A percentile compares a stretch with the other conserved stretches of the same genome.
Conservation (phyloP, 2,113 vertebrate species). For the Malaclemys terrapin region DNA sequence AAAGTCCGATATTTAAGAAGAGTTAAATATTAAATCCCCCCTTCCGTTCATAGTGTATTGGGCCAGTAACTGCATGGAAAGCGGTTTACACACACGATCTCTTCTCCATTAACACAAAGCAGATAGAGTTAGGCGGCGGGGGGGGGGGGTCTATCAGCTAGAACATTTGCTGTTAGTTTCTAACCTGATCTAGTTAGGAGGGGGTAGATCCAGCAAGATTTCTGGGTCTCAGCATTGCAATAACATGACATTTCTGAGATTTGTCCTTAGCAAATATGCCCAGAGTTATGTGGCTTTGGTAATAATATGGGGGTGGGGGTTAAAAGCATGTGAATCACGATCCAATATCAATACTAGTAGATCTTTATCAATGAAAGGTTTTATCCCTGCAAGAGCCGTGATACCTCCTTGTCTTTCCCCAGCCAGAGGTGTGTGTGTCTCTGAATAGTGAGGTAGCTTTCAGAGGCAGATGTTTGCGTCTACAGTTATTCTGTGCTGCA, state of each 20-base stretch:
- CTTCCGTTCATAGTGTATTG: neutral
- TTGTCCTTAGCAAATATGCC: neutral
- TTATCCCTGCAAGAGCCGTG: neutral
- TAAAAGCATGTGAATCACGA: neutral
- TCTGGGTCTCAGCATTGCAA: neutral
- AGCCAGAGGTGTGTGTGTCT: neutral
- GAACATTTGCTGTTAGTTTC: neutral
- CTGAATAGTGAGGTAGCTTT: neutral
- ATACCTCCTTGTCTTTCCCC: neutral
- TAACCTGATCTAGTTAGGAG: neutral
- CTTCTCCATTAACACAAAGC: neutral
- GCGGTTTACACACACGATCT: neutral
- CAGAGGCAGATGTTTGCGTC: neutral
- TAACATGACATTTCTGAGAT: neutral
- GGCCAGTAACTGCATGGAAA: neutral
- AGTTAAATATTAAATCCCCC: constrained; percentile 48
- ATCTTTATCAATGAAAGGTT: neutral
- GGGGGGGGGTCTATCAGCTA: neutral
- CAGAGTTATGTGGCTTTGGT: neutral
- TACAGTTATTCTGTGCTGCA: neutral
- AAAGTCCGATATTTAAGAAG: constrained; percentile 74
- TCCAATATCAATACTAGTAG: neutral
- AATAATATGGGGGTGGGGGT: fast-evolving
- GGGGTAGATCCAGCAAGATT: neutral
- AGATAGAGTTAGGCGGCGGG: neutral